A percentile compares a stretch with the other conserved stretches of the same genome.
These are phyloP conservation scores for Marmota monax DNA, from an alignment of 2,113 vertebrate genomes.

Conservation along the genomic window DNA sequence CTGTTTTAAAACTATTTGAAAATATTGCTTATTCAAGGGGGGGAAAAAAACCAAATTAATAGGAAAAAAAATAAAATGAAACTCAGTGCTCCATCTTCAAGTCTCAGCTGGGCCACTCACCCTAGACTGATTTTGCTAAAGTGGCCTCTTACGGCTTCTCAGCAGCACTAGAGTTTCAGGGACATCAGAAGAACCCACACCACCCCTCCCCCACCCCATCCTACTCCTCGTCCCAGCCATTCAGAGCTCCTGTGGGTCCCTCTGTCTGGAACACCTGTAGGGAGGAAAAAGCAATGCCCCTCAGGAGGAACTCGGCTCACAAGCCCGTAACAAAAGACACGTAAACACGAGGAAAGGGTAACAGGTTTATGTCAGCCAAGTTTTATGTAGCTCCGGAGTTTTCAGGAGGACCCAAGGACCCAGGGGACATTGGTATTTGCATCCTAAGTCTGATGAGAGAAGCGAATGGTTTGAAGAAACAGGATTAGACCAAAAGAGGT, in stretches of 20 bases:
- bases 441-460: no score
- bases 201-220: accelerated
- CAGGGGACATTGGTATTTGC: no score
- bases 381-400: no score
- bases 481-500: no score
- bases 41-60: not conserved
- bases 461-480: no score
- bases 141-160: not conserved
- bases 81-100: not conserved
- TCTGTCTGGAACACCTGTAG: not conserved
- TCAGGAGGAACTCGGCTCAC: not conserved
- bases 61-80: not conserved
- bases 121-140: not conserved
- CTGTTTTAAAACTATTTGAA: constrained; percentile 23
- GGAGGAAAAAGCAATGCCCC: not conserved
- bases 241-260: not conserved
- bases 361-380: no score
- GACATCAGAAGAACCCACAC: not conserved
- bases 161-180: not conserved
- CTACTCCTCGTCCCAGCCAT: not conserved
- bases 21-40: not conserved
- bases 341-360: not conserved
- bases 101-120: not conserved
- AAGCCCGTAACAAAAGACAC: not conserved
- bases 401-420: no score